A percentile compares a stretch with the other conserved stretches of the same genome.
phyloP scores from a whole-genome alignment of 2,888 invertebrate species.

The Aricia artaxerxes region DNA sequence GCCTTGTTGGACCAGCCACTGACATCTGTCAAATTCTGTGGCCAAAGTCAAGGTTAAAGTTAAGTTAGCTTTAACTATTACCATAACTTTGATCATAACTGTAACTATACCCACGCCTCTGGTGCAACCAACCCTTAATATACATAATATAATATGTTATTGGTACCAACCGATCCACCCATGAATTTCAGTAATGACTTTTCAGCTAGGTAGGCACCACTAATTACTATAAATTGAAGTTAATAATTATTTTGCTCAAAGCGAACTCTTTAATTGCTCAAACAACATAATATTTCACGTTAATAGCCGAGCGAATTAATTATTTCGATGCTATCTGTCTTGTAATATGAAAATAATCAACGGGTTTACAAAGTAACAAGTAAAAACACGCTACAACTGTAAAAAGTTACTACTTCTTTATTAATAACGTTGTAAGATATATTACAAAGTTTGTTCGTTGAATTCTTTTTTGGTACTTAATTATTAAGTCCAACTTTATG shows the following conservation, averaged over 20 bases:
- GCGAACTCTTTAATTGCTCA: not conserved
- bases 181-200: not conserved
- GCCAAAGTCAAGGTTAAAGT: no score
- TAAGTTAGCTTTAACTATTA: no score
- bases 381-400: not conserved
- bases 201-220: not conserved
- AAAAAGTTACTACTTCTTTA: not conserved
- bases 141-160: not conserved
- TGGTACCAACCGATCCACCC: not conserved
- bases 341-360: conserved; percentile 7
- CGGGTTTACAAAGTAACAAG: not conserved
- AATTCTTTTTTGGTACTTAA: not conserved
- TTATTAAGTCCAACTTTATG: not conserved
- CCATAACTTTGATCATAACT: no score
- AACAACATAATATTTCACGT: not conserved
- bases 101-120: no score
- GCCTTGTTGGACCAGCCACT: no score
- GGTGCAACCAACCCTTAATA: no score
- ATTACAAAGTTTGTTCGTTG: not conserved
- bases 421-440: not conserved
- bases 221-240: not conserved
- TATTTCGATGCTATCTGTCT: not conserved
- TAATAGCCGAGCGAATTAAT: not conserved
- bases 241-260: not conserved
- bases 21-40: no score